phyloP scores from a whole-genome alignment of 2,888 invertebrate genomes.

The Ectemnius lituratus region DNA sequence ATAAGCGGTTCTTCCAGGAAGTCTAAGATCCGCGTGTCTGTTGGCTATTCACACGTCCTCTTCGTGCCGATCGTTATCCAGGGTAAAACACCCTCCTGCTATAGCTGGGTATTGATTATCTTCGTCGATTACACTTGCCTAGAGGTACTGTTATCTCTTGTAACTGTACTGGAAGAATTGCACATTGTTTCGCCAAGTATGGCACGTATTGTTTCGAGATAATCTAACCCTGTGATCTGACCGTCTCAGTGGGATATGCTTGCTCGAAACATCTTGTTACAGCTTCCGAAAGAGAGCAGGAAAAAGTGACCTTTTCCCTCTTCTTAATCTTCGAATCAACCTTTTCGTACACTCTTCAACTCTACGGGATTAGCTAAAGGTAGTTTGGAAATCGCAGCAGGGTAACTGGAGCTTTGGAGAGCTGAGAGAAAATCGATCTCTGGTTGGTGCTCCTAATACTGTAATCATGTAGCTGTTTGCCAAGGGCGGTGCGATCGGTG shows the following conservation, averaged over 20 bases:
- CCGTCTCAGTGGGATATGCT: too few relatives aligned
- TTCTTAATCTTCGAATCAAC: too few relatives aligned
- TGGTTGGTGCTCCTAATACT: background rate
- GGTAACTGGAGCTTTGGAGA: background rate
- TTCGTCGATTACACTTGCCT: conserved; percentile 20
- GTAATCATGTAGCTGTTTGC: background rate
- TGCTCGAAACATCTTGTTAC: too few relatives aligned
- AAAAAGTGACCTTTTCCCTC: too few relatives aligned
- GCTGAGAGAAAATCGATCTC: too few relatives aligned
- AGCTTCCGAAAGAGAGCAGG: too few relatives aligned
- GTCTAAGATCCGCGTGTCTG: conserved; percentile 9
- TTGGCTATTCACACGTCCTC: conserved; percentile 37
- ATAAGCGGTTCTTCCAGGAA: conserved; percentile 47
- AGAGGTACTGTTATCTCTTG: conserved; percentile 5
- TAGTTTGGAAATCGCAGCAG: background rate
- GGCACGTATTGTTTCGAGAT: conserved; percentile 1
- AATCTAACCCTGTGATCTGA: background rate
- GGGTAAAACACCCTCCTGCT: conserved; percentile 28
- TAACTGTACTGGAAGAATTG: conserved; percentile 27
- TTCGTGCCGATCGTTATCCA: conserved; percentile 40
- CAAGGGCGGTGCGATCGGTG: background rate
- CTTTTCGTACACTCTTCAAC: too few relatives aligned
- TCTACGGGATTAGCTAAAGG: too few relatives aligned
- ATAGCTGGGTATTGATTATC: conserved; percentile 28
- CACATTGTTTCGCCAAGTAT: conserved; percentile 14